Conservation (phyloP, 2,888 invertebrate species). For the Lycia hirtaria region DNA sequence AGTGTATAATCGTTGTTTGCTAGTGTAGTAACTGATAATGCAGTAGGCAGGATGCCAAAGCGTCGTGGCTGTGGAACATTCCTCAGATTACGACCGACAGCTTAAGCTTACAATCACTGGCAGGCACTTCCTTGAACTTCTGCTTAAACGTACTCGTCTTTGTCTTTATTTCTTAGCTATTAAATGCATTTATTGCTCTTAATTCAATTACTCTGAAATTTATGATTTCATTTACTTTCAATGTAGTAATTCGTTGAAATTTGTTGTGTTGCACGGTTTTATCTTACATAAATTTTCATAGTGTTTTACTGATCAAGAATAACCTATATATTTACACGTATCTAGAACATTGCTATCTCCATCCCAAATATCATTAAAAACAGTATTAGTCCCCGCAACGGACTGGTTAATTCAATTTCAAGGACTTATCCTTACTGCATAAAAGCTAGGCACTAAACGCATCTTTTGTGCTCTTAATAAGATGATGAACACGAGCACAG, state of each 20-base stretch:
- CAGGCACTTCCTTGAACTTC: conserved; percentile 53
- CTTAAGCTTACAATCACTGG: conserved; percentile 50
- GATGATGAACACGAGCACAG: conserved; percentile 47
- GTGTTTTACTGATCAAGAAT: no score
- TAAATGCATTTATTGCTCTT: neutral
- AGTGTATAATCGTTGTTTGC: conserved; percentile 55
- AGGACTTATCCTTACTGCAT: neutral
- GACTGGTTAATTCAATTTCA: neutral
- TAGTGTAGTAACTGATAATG: conserved; percentile 62
- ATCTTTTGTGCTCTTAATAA: conserved; percentile 20
- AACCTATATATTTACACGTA: no score
- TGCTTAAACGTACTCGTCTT: conserved; percentile 30
- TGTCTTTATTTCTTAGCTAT: neutral
- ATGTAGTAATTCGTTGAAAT: no score
- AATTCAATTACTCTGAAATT: conserved; percentile 3
- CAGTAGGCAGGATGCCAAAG: conserved; percentile 34
- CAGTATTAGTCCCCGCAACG: no score
- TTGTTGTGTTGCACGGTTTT: no score
- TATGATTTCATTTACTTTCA: no score
- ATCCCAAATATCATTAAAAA: no score
- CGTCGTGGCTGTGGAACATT: conserved; percentile 59
- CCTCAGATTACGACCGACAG: conserved; percentile 67
- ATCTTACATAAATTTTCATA: no score
- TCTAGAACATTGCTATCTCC: no score
- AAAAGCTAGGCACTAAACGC: neutral